Base-by-base conservation (phyloP, 2,797 vertebrate species). In the Pseudomugil tenellus region DNA sequence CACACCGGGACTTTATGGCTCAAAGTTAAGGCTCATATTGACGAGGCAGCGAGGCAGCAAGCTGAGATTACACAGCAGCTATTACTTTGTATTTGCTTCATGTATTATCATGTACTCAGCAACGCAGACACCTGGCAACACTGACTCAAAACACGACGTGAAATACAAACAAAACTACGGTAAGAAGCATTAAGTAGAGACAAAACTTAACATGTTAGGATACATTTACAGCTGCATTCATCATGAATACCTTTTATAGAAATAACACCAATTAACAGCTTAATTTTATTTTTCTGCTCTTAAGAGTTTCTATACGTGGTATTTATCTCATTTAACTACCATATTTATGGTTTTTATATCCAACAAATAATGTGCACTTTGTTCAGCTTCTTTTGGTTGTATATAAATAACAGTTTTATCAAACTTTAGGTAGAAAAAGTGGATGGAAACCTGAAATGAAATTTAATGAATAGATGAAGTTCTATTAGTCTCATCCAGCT, bases 11-110 rank as follows among this genome's bases (percentile, higher is more conserved):
- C n/a, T 66, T 3, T 0, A 17, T 26, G 14, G 17, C 65, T 63
- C 19, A 31, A 46, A 60, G 69, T 56, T 13, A 80, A 72, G 54
- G 61, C 10, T 17, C 28, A 71, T 69, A 73, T 65, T 77, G 72
- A 79, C 69, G 49, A 17, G 6, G 6, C 59, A n/a, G n/a, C n/a
- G n/a, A n/a, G n/a, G 48, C 72, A 29, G 41, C 63, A 54, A 19
- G 52, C 66, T 52, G 59, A 70, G 48, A 35, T 70, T 31, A 21
- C 7, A 51, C 53, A 8, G 2, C 46, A 17, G n/a, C 28, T 29
- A 58, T 13, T 4, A 70, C 71, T 56, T 55, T 35, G 17, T 28
- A 61, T 70, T 73, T 69, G 21, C 70, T 66, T 62, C 11, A 57
- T 23, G 62, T 62, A 77, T 69, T 64, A 49, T 58, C 0, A 32